A percentile compares a stretch with the other conserved stretches of the same genome.
Conservation (phyloP, 2,797 vertebrate species). For the Staurois parvus region DNA sequence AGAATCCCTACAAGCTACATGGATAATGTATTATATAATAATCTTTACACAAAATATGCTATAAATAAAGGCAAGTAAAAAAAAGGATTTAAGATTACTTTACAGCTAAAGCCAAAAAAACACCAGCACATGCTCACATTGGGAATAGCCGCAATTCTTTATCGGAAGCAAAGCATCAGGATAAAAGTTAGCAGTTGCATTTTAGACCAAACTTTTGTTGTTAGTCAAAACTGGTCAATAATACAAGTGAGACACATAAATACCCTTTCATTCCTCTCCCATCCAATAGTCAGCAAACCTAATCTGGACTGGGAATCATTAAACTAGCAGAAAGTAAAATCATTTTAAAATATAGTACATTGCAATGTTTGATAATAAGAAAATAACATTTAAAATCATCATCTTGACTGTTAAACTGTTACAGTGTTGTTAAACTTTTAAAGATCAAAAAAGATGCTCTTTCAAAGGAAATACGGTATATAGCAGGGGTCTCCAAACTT, state of each 20-base stretch:
- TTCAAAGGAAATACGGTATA: too few species aligned
- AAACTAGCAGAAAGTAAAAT: background rate
- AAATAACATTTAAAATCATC: too few species aligned
- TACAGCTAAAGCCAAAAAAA: background rate
- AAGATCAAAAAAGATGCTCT: too few species aligned
- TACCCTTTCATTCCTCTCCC: background rate
- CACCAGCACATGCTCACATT: background rate
- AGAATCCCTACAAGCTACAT: background rate
- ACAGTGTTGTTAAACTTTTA: too few species aligned
- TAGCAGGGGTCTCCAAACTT: too few species aligned
- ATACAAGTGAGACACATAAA: background rate
- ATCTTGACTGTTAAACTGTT: too few species aligned
- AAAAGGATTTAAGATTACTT: background rate
- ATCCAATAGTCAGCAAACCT: background rate
- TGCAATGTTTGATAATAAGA: too few species aligned
- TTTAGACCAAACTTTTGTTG: background rate
- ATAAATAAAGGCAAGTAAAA: background rate
- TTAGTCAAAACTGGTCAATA: background rate
- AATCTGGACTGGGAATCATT: background rate
- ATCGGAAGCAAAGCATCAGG: background rate
- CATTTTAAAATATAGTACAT: too few species aligned
- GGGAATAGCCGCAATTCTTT: background rate
- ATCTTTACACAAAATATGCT: background rate
- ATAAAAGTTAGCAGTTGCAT: background rate
- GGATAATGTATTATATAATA: background rate